Conservation (phyloP, 2,888 invertebrate species). For the Euzetes globulus region DNA sequence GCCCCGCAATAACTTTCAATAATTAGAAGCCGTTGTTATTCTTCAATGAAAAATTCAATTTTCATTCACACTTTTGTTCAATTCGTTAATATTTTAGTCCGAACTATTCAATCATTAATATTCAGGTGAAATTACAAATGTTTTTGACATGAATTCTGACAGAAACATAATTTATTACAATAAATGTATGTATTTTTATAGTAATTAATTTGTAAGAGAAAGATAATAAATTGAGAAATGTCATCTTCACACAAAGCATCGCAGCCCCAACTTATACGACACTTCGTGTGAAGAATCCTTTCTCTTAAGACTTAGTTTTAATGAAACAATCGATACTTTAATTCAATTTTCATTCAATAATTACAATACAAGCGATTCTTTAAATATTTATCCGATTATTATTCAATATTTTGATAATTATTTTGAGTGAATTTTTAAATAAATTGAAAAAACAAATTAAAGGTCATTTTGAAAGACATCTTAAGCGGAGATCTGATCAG, state of each 20-base stretch:
- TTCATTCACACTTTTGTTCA: no score
- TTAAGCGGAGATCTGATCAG: background rate
- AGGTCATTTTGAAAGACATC: slow-evolving; percentile 5
- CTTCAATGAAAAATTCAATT: no score
- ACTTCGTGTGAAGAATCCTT: slow-evolving; percentile 16
- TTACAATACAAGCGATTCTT: background rate
- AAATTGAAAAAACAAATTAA: background rate
- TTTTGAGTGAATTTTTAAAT: no score
- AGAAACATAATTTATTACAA: background rate
- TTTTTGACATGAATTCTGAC: background rate
- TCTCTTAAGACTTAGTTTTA: background rate
- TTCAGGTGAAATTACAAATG: no score
- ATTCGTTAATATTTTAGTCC: background rate
- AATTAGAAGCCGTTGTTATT: no score
- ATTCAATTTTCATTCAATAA: background rate
- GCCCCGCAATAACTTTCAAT: background rate
- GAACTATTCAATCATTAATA: no score
- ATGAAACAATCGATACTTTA: background rate
- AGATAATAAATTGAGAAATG: slow-evolving; percentile 16
- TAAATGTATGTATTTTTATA: background rate
- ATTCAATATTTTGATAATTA: no score
- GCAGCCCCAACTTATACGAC: slow-evolving; percentile 28
- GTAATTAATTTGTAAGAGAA: background rate
- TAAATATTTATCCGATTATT: no score
- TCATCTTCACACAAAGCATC: slow-evolving; percentile 21